phyloP scores from a whole-genome alignment of 2,888 invertebrate genomes.

The Cepaea hortensis region DNA sequence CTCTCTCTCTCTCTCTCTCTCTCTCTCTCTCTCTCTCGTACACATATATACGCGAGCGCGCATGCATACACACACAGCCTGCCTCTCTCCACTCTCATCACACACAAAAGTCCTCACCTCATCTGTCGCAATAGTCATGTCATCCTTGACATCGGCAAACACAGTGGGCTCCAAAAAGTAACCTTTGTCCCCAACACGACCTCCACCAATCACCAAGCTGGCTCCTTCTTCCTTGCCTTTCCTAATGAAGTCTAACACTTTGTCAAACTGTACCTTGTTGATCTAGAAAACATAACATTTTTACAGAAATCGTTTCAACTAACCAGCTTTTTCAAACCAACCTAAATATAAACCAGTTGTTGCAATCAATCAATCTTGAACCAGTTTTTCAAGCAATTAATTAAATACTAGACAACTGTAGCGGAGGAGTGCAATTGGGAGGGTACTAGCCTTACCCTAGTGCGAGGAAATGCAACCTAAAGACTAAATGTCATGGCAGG shows the following conservation, averaged over 20 bases:
- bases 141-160: conserved; percentile 76
- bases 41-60: no score
- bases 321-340: no score
- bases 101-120: conserved; percentile 65
- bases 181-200: conserved; percentile 68
- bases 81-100: background rate
- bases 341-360: no score
- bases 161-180: conserved; percentile 77
- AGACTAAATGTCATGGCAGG: no score
- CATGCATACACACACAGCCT: no score
- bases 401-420: no score
- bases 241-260: conserved; percentile 85
- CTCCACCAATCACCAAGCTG: conserved; percentile 85
- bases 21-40: background rate
- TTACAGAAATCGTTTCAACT: no score
- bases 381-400: no score
- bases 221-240: conserved; percentile 87
- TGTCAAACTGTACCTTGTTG: conserved; percentile 81
- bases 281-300: conserved; percentile 53
- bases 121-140: conserved; percentile 77
- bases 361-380: no score
- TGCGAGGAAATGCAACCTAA: no score
- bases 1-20: background rate
- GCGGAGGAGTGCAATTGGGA: no score
- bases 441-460: no score